phyloP scores from a whole-genome alignment of 2,888 invertebrate species.

The Oxycera nigricornis region DNA sequence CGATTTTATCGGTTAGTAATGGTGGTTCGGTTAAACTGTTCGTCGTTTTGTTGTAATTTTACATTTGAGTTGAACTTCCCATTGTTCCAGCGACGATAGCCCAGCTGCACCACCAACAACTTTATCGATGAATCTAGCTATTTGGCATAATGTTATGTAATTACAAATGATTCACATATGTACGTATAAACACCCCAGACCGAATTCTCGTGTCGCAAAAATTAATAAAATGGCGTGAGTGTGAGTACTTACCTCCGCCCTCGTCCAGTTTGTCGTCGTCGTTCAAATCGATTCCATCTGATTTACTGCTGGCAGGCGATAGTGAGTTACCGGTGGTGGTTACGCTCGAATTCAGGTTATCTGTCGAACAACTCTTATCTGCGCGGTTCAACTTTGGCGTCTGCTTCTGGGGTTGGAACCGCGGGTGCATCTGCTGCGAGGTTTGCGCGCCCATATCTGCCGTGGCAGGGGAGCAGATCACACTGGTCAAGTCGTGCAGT shows the following conservation, averaged over 20 bases:
- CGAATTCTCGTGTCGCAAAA: conserved; percentile 10
- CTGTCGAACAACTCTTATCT: conserved; percentile 38
- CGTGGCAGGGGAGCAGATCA: neutral
- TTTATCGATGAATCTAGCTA: neutral
- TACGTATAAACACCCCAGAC: conserved; percentile 1
- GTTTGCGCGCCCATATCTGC: neutral
- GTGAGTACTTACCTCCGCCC: conserved; percentile 42
- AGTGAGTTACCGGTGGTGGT: conserved; percentile 43
- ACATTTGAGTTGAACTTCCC: neutral
- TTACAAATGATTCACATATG: neutral
- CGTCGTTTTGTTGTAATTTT: neutral
- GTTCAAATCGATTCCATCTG: conserved; percentile 35
- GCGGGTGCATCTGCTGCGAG: neutral
- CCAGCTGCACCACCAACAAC: conserved; percentile 24
- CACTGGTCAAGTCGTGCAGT: conserved; percentile 25
- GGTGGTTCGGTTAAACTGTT: neutral
- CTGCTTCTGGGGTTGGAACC: conserved; percentile 1
- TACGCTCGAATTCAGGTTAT: conserved; percentile 41
- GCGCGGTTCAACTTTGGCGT: neutral
- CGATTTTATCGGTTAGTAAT: too few relatives aligned
- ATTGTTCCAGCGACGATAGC: neutral
- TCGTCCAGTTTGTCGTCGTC: conserved; percentile 41
- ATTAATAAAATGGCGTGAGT: neutral
- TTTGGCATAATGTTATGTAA: neutral
- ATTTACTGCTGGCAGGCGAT: conserved; percentile 31